Conservation (phyloP, 2,113 vertebrate genomes). For the Sceloporus undulatus region DNA sequence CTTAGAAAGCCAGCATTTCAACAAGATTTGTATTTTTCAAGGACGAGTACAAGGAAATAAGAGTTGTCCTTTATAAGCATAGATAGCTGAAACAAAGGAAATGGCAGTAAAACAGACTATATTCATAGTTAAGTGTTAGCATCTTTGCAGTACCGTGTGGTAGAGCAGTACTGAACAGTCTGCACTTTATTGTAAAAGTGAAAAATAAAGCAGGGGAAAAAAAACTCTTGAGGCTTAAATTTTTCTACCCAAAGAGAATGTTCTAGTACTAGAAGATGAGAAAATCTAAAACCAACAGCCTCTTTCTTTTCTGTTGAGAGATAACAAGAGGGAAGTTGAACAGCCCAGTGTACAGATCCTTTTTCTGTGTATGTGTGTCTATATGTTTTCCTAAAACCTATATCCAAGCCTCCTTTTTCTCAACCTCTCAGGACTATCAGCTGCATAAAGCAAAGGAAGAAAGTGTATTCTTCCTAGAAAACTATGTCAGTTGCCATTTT, state of each 20-base stretch:
- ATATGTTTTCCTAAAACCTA: neutral
- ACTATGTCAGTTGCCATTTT: neutral
- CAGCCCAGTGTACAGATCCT: neutral
- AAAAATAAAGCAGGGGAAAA: no score
- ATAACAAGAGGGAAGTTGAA: neutral
- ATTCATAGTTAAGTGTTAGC: neutral
- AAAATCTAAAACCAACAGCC: neutral
- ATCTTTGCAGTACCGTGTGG: neutral
- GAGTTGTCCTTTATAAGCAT: neutral
- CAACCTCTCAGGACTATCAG: neutral
- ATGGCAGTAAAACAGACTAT: slow-evolving; percentile 19
- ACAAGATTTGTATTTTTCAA: neutral
- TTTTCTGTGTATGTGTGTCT: neutral
- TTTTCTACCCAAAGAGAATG: neutral
- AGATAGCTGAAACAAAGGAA: neutral
- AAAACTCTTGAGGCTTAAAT: neutral
- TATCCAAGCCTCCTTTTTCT: neutral
- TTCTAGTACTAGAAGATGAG: neutral
- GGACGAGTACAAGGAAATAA: neutral
- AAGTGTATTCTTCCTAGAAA: neutral
- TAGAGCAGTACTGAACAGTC: neutral
- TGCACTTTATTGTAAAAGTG: no score
- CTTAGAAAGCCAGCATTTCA: neutral
- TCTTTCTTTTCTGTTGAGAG: neutral
- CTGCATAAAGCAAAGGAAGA: slow-evolving; percentile 1